Evolutionary conservation across 1,140 invertebrate species (phyloP).

Genomic region (Coenobita brevimanus): DNA sequence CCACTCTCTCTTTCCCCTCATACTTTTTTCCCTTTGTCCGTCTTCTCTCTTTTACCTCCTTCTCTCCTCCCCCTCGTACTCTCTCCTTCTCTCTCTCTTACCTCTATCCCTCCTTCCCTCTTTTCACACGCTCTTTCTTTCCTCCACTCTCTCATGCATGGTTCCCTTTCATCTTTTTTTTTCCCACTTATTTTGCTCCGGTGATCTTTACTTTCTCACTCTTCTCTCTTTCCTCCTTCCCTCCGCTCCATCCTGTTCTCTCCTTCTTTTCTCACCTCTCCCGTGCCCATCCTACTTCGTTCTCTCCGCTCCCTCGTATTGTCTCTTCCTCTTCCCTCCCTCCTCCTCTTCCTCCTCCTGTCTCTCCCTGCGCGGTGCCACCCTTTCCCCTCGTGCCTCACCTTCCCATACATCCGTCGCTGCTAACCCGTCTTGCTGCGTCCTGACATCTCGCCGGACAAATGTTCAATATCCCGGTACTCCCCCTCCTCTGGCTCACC

Average conservation of each 20-base stretch:
- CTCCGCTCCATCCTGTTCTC: background rate
- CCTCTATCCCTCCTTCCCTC: background rate
- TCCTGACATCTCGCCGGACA: no score
- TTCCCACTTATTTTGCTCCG: background rate
- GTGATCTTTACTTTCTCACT: background rate
- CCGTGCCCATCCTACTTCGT: no score
- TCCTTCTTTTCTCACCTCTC: background rate
- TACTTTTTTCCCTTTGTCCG: background rate
- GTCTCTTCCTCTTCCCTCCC: no score
- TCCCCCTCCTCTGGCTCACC: no score
- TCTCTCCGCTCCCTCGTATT: no score
- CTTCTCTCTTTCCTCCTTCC: background rate
- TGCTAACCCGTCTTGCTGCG: no score
- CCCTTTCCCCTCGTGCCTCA: no score
- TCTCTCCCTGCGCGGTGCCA: no score
- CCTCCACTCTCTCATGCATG: background rate
- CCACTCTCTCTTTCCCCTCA: background rate
- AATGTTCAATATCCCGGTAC: no score
- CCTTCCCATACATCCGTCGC: no score
- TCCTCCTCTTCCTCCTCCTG: no score
- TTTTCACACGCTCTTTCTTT: background rate
- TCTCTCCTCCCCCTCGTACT: background rate
- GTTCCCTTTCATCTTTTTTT: background rate
- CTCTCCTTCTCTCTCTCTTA: background rate
- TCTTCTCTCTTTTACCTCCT: conserved; percentile 1